Evolutionary conservation across 1,140 invertebrate genomes (phyloP).

Genomic region (Heliconius hermathena): DNA sequence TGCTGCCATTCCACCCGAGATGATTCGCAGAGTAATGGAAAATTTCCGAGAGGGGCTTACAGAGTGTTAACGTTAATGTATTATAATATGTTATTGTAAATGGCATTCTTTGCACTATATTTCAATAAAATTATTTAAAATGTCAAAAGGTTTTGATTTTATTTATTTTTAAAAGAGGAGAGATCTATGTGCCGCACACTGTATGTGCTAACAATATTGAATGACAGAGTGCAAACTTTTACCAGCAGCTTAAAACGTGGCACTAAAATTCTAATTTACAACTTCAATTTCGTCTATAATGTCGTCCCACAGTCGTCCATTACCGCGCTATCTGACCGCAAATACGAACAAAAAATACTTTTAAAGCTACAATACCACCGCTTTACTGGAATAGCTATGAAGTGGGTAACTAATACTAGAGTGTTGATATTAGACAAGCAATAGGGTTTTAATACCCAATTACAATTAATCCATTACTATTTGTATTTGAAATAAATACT

Average conservation of each 20-base stretch:
- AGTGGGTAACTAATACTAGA: background rate
- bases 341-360: conserved; percentile 18
- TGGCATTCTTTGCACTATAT: too few species aligned
- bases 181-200: too few species aligned
- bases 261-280: conserved; percentile 24
- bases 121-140: too few species aligned
- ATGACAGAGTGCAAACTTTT: background rate
- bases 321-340: conserved; percentile 4
- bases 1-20: too few species aligned
- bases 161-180: too few species aligned
- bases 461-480: background rate
- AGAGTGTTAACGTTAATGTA: too few species aligned
- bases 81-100: too few species aligned
- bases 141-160: too few species aligned
- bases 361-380: background rate
- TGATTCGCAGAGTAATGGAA: too few species aligned
- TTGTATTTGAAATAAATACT: too few species aligned
- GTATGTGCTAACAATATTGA: too few species aligned
- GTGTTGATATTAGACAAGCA: background rate
- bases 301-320: conserved; percentile 10
- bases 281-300: conserved; percentile 21
- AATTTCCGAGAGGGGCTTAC: too few species aligned
- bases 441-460: background rate
- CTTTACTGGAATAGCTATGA: background rate
- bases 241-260: background rate